Evolutionary conservation across 2,113 vertebrate genomes (phyloP).

Genomic region (Phrynocephalus versicolor): DNA sequence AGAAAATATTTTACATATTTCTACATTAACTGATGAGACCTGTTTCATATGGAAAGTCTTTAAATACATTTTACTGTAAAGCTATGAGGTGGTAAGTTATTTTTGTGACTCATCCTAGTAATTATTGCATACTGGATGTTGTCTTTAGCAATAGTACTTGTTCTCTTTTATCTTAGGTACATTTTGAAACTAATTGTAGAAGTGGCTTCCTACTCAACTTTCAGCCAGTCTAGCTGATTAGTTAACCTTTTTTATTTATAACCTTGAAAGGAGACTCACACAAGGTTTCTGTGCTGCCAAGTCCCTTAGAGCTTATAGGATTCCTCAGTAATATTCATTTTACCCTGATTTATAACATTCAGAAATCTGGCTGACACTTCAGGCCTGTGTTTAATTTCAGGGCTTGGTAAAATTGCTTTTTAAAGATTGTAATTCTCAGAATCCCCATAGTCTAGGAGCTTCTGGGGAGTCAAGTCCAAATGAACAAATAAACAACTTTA

Average conservation of each 20-base stretch:
- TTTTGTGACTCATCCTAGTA: constrained; percentile 26
- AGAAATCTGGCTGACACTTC: neutral
- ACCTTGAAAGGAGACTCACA: neutral
- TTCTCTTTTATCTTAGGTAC: constrained; percentile 21
- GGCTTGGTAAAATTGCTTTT: too few relatives aligned
- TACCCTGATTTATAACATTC: neutral
- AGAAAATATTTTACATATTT: too few relatives aligned
- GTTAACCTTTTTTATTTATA: constrained; percentile 7
- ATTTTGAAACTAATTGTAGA: constrained; percentile 15
- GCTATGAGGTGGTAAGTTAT: neutral
- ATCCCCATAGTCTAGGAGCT: neutral
- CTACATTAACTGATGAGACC: neutral
- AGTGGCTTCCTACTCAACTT: constrained; percentile 9
- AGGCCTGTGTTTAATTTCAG: neutral
- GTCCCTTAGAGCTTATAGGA: neutral
- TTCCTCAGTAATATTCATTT: neutral
- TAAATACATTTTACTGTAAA: neutral
- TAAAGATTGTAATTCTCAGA: neutral
- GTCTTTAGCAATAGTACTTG: constrained; percentile 17
- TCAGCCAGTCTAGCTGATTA: constrained; percentile 2
- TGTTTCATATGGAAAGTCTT: constrained; percentile 3
- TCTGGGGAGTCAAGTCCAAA: neutral
- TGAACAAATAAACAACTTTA: neutral
- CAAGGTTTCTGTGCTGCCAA: neutral
- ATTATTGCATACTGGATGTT: constrained; percentile 9